A percentile compares a stretch with the other conserved stretches of the same genome.
Evolutionary conservation across 1,140 invertebrate genomes (phyloP).

Genomic region (Drosophila virilis): DNA sequence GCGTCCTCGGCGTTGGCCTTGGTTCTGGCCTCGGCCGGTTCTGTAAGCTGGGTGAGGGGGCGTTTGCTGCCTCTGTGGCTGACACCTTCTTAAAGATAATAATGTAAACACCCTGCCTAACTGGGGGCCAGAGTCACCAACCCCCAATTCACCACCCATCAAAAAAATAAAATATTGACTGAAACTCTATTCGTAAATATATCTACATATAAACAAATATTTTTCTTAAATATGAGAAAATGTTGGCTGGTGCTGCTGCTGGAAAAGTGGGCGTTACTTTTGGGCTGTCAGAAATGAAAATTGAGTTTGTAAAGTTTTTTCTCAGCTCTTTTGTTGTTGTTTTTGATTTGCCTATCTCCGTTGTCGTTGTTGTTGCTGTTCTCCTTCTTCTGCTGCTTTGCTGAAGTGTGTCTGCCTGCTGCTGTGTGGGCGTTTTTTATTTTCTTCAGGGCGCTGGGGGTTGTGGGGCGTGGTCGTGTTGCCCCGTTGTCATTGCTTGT

Average conservation of each 20-base stretch:
- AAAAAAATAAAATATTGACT: conserved; percentile 20
- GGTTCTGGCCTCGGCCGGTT: conserved; percentile 21
- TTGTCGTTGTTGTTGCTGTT: conserved; percentile 19
- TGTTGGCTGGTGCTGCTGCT: conserved; percentile 49
- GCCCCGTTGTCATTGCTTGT: conserved; percentile 75
- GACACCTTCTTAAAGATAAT: conserved; percentile 65
- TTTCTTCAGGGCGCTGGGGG: conserved; percentile 6
- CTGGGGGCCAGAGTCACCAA: neutral
- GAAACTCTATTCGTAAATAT: conserved; percentile 64
- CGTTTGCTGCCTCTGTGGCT: conserved; percentile 51
- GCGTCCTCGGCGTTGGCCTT: conserved; percentile 39
- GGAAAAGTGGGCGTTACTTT: conserved; percentile 59
- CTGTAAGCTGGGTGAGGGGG: conserved; percentile 3
- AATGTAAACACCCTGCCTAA: conserved; percentile 39
- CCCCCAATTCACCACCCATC: neutral
- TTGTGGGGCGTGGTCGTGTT: conserved; percentile 53
- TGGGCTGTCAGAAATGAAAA: conserved; percentile 67
- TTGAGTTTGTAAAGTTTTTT: conserved; percentile 76
- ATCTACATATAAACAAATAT: conserved; percentile 81
- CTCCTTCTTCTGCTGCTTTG: conserved; percentile 21
- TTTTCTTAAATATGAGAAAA: conserved; percentile 77
- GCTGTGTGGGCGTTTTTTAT: conserved; percentile 41
- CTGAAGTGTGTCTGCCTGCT: conserved; percentile 58
- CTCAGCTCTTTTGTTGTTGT: conserved; percentile 23
- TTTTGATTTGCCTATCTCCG: conserved; percentile 38